phyloP scores from a whole-genome alignment of 1,140 invertebrate genomes.

The Pissodes strobi region DNA sequence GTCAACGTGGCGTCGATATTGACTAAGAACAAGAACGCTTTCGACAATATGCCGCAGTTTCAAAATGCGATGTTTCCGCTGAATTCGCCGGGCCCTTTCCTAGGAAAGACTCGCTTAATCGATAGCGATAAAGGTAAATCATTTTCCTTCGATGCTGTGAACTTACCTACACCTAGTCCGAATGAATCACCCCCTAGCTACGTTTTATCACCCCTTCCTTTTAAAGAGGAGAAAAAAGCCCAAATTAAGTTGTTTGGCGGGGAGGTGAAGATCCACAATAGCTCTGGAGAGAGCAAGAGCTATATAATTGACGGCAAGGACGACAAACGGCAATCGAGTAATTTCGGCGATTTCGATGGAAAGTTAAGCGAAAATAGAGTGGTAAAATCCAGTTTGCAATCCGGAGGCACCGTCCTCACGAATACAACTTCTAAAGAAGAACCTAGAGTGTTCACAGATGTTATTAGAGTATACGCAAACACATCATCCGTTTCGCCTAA shows the following conservation, averaged over 20 bases:
- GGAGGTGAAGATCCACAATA: constrained; percentile 68
- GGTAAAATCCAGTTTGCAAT: constrained; percentile 73
- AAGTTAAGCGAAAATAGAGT: constrained; percentile 59
- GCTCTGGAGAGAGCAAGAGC: constrained; percentile 67
- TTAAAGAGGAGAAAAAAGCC: constrained; percentile 53
- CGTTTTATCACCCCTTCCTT: constrained; percentile 35
- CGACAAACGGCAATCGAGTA: constrained; percentile 31
- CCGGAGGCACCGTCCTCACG: constrained; percentile 72
- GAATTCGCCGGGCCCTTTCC: constrained; percentile 76
- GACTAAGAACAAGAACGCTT: constrained; percentile 55
- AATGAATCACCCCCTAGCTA: constrained; percentile 35
- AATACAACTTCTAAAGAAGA: constrained; percentile 50
- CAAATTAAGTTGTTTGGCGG: constrained; percentile 77
- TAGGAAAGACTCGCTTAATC: constrained; percentile 79
- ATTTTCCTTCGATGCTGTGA: constrained; percentile 52
- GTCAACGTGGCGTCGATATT: constrained; percentile 55
- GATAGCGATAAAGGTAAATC: constrained; percentile 59
- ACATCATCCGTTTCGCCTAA: constrained; percentile 39
- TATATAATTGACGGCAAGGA: constrained; percentile 68
- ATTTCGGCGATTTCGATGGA: constrained; percentile 40
- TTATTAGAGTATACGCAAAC: constrained; percentile 48
- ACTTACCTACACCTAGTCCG: constrained; percentile 17
- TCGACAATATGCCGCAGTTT: constrained; percentile 51
- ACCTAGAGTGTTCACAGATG: constrained; percentile 29
- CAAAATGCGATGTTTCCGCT: constrained; percentile 61